phyloP scores from a whole-genome alignment of 2,113 vertebrate species.

The Ctenomys sociabilis region DNA sequence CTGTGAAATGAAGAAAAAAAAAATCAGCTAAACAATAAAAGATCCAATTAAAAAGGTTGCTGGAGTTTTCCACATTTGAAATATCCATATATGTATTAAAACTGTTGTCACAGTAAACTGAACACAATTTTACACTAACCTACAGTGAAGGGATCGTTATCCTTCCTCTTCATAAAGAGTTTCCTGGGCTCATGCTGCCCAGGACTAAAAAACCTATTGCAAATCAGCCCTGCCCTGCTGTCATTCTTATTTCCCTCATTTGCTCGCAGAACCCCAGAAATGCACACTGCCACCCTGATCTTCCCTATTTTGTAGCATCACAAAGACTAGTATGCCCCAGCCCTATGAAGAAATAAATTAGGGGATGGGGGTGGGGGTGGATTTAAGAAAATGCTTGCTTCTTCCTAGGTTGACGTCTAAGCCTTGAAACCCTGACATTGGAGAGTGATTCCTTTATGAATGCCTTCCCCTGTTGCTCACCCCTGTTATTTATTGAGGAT shows the following conservation, averaged over 20 bases:
- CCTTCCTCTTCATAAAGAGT: background rate
- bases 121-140: background rate
- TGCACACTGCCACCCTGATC: background rate
- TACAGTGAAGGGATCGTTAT: background rate
- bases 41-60: background rate
- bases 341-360: background rate
- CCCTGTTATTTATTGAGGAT: background rate
- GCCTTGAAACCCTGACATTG: background rate
- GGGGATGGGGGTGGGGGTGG: background rate
- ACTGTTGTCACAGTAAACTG: background rate
- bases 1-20: background rate
- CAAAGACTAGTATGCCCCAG: background rate
- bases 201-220: too few relatives aligned
- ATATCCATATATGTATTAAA: background rate
- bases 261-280: background rate
- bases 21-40: background rate
- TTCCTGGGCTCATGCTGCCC: background rate
- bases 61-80: background rate
- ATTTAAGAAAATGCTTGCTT: background rate
- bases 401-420: background rate
- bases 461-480: background rate
- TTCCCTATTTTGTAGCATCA: background rate
- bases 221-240: too few relatives aligned
- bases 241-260: background rate
- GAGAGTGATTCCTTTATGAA: constrained; percentile 18